A percentile compares a stretch with the other conserved stretches of the same genome.
These are phyloP conservation scores for Engraulis encrasicolus DNA, from an alignment of 2,113 vertebrate species.

Conservation along the genomic window DNA sequence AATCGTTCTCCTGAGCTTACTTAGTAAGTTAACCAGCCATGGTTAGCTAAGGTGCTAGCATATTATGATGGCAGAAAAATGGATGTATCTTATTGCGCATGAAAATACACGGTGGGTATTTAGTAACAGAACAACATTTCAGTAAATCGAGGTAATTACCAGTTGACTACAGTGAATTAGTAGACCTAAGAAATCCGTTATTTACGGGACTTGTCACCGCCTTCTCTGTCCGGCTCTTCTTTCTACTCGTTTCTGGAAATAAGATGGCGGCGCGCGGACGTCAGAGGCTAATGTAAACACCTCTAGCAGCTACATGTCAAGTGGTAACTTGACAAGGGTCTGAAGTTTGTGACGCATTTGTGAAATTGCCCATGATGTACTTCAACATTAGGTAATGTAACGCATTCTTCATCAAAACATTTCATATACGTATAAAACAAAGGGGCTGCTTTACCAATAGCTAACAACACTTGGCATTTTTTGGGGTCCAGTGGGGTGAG, in stretches of 20 bases:
- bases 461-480: too few relatives aligned
- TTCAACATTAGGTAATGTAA: too few relatives aligned
- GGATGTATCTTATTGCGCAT: background rate
- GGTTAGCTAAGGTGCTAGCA: background rate
- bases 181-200: slow-evolving; percentile 24
- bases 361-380: too few relatives aligned
- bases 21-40: background rate
- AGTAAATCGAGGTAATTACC: slow-evolving; percentile 7
- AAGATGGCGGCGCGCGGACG: background rate
- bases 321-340: background rate
- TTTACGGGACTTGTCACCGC: slow-evolving; percentile 1
- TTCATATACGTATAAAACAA: too few relatives aligned
- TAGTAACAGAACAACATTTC: background rate
- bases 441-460: too few relatives aligned
- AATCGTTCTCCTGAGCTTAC: background rate
- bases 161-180: slow-evolving; percentile 25
- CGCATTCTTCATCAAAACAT: too few relatives aligned
- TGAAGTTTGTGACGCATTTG: too few relatives aligned
- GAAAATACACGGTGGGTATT: background rate
- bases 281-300: background rate
- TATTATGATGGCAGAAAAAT: background rate
- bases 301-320: background rate
- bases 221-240: slow-evolving; percentile 31
- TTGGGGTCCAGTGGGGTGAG: too few relatives aligned
- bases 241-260: slow-evolving; percentile 6